Percentiles rank a stretch among this genome's conserved stretches.
Conservation (phyloP, 2,113 vertebrate genomes). For the Tapirus terrestris region DNA sequence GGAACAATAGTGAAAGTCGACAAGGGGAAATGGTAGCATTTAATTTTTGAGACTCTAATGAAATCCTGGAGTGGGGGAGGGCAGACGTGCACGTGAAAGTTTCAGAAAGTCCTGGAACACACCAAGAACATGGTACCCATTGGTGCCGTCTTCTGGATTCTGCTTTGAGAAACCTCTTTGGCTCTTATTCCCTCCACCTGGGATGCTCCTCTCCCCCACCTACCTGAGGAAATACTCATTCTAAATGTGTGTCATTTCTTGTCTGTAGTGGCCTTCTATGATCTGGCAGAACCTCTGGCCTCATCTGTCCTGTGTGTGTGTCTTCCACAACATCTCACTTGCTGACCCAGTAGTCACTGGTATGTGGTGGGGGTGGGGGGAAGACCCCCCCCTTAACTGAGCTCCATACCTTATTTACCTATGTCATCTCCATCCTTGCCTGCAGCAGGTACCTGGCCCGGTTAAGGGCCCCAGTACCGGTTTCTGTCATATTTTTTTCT, state of each 20-base stretch:
- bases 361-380: neutral
- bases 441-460: neutral
- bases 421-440: neutral
- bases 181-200: neutral
- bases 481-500: neutral
- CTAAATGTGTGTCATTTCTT: neutral
- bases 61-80: neutral
- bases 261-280: neutral
- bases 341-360: neutral
- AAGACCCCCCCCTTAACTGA: neutral
- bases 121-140: neutral
- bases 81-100: neutral
- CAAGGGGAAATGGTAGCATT: neutral
- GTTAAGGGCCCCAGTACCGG: neutral
- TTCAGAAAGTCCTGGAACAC: slow-evolving; percentile 21
- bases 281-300: neutral
- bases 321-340: neutral
- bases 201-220: neutral
- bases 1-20: too few relatives aligned
- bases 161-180: neutral
- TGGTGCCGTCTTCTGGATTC: neutral
- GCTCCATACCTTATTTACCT: neutral
- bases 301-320: neutral
- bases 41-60: neutral
- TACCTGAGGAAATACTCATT: neutral